Base-by-base conservation (phyloP, 2,797 vertebrate genomes). In the Catharus ustulatus region DNA sequence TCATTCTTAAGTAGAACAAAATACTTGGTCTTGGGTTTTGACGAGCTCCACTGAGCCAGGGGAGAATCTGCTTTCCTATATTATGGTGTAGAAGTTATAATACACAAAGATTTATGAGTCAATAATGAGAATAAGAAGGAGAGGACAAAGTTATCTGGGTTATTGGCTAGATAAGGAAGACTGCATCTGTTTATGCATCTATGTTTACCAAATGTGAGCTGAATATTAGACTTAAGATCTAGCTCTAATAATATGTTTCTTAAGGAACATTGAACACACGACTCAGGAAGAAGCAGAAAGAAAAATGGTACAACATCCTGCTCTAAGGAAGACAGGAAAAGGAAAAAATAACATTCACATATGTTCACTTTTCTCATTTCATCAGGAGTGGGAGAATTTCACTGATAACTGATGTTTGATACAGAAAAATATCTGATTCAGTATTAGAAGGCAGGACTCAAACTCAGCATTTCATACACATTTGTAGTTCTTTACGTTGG, bases 201-300 rank as follows among this genome's bases (percentile, higher is more conserved):
- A 3, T 24, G 20, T 69, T 86, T 84, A 55, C 17, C 16, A 83
- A 59, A 77, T 8, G 3, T 51, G 24, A 91, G 27, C 23, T 77
- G 40, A 61, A 32, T 77, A 42, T n/a, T 58, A 58, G 27, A 63
- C 52, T 32, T 34, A 63, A 51, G 59, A 48, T 23, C 36, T 85
- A 76, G 27, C 23, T 69, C 45, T 46, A 58, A 58, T 45, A 58
- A 59, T 51, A 52, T 2, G 7, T 52, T 78, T 78, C 40, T 48
- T n/a, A 32, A 0, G 1, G 29, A 48, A 58, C 5, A 29, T 0
- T 64, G 36, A 75, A 66, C 30, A 27, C 5, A 42, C 0, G 3
- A 20, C 3, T 54, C 38, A 59, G 4, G 27, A 81, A 1, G 1
- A 71, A 67, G 27, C 13, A 77, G 24, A 76, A 73, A 10, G 13